Base-by-base conservation (phyloP, 2,888 invertebrate genomes). In the Pyralis farinalis region DNA sequence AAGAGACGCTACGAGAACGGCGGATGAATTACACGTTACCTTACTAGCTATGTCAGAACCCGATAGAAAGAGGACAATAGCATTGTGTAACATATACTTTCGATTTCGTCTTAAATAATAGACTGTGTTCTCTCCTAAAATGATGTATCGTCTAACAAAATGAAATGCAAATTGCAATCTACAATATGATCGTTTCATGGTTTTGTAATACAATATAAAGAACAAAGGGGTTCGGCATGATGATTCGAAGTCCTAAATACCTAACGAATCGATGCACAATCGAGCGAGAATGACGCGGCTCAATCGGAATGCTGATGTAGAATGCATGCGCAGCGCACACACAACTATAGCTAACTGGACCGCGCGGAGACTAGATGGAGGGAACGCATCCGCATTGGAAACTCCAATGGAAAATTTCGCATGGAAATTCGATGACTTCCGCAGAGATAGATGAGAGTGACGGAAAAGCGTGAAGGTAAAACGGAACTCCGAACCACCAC, bases 291-390 rank as follows among this genome's bases (percentile, higher is more conserved):
- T 85, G 85, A 85, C 85, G 82, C 71, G 65, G 51, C 44, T 47
- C 68, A 58, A 71, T 77, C 57, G 85, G 85, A 85, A 86, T 85
- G 84, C 74, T 69, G 73, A 74, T 76, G 71, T 63, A 68, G 75
- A 80, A 77, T 83, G 74, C 75, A 80, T 65, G 78, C 72, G 68
- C 68, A 58, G 62, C 59, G 61, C 63, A 58, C 68, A 67, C 63
- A 68, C 63, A 52, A 53, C 63, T 49, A 56, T 62, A 58, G 61
- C 58, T 68, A 71, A 66, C 66, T 74, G 67, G 69, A 71, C 63
- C 70, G 60, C 63, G 59, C 51, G 60, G 58, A 53, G 55, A 55
- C 55, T 56, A 42, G 44, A 55, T 53, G 60, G 63, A 61, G 60
- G 61, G 58, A 55, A 56, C 57, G 63, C 55, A 68, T 72, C 69